A percentile compares a stretch with the other conserved stretches of the same genome.
These are phyloP conservation scores for Craniophora ligustri DNA, from an alignment of 2,888 invertebrate genomes.

Conservation along the genomic window DNA sequence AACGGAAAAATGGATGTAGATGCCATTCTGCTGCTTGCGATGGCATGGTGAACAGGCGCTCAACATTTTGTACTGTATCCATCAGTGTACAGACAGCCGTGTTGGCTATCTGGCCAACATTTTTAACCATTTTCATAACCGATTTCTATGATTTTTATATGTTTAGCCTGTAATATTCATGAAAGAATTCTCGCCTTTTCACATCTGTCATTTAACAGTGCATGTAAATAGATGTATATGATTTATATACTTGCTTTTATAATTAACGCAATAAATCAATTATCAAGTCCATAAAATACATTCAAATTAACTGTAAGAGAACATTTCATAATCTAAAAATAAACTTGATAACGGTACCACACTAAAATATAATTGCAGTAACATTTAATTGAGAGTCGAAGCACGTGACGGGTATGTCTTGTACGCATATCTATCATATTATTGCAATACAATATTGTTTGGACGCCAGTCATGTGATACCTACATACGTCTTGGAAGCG, in stretches of 20 bases:
- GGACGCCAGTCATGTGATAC: constrained; percentile 53
- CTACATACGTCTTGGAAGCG: constrained; percentile 35
- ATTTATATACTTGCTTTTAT: background rate
- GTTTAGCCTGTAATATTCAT: no score
- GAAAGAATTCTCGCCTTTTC: no score
- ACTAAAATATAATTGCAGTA: constrained; percentile 45
- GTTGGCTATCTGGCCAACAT: no score
- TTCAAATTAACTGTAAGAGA: background rate
- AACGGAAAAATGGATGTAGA: constrained; percentile 17
- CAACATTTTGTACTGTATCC: background rate
- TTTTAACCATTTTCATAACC: no score
- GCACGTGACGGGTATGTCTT: constrained; percentile 58
- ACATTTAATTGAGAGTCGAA: constrained; percentile 50
- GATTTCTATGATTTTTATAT: no score
- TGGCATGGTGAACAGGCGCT: constrained; percentile 37
- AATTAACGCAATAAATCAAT: background rate
- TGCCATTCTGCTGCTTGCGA: constrained; percentile 24
- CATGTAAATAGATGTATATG: no score
- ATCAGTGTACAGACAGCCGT: no score
- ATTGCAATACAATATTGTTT: constrained; percentile 54
- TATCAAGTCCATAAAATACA: background rate
- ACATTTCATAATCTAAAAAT: constrained; percentile 37
- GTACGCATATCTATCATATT: constrained; percentile 42
- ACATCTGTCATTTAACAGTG: no score
- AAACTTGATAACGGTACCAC: constrained; percentile 40